These are phyloP conservation scores for Melanitta fusca DNA, from an alignment of 2,797 vertebrate species.

Conservation along the genomic window DNA sequence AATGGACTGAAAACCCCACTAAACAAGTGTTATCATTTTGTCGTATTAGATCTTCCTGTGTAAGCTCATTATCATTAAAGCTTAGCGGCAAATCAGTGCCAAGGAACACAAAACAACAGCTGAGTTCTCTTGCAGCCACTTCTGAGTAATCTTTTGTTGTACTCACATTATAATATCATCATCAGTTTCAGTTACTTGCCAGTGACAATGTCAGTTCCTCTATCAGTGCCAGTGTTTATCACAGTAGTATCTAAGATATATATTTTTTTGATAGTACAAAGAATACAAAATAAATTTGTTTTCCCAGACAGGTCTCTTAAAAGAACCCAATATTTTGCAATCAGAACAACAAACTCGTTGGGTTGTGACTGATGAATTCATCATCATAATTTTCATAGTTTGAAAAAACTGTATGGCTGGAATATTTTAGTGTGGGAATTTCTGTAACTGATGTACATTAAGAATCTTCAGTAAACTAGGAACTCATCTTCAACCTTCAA, in stretches of 20 bases:
- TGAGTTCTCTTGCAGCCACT: background rate
- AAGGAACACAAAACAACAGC: background rate
- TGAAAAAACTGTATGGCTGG: background rate
- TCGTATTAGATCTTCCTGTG: background rate
- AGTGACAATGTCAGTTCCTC: background rate
- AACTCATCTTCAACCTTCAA: background rate
- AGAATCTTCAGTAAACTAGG: background rate
- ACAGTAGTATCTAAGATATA: background rate
- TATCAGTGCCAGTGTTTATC: background rate
- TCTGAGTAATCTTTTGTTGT: background rate
- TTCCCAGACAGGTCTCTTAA: background rate
- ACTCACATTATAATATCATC: background rate
- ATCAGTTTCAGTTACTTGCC: conserved; percentile 9
- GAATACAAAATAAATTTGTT: background rate
- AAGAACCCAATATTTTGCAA: background rate
- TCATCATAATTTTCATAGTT: background rate
- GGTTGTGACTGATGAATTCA: background rate
- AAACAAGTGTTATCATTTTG: background rate
- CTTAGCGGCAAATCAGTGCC: background rate
- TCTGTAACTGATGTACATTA: background rate
- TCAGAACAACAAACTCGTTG: background rate
- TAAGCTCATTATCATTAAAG: background rate
- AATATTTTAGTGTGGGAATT: background rate
- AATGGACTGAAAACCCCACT: background rate
- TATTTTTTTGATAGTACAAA: background rate